Conservation (phyloP, 2,888 invertebrate genomes). For the Drosophila formosana region DNA sequence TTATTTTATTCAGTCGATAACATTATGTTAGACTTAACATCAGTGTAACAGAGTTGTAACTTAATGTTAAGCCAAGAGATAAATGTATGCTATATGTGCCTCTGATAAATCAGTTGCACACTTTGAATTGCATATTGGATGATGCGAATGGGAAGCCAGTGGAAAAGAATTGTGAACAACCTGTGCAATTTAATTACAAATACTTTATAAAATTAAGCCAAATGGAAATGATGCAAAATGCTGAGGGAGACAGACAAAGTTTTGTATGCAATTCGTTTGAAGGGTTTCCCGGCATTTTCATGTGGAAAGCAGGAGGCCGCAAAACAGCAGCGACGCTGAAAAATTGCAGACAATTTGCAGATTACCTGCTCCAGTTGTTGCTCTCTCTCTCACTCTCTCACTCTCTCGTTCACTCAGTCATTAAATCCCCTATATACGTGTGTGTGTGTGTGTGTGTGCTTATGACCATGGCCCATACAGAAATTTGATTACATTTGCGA, state of each 20-base stretch:
- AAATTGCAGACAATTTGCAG: constrained; percentile 26
- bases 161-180: no score
- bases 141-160: no score
- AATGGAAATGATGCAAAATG: background rate
- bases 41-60: no score
- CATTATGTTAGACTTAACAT: no score
- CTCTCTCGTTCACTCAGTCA: constrained; percentile 1
- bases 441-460: constrained; percentile 11
- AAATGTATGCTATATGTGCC: no score
- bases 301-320: background rate
- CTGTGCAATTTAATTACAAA: constrained; percentile 9
- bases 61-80: no score
- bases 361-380: constrained; percentile 6
- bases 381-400: background rate
- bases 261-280: constrained; percentile 2
- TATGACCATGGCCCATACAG: constrained; percentile 34
- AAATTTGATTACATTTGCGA: constrained; percentile 54
- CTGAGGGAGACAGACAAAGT: background rate
- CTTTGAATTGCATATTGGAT: no score
- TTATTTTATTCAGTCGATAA: no score
- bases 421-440: constrained; percentile 1
- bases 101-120: no score
- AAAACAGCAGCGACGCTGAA: constrained; percentile 12
- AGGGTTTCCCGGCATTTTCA: background rate
- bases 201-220: constrained; percentile 14